Base-by-base conservation (phyloP, 2,797 vertebrate genomes). In the Acrocephalus scirpaceus region DNA sequence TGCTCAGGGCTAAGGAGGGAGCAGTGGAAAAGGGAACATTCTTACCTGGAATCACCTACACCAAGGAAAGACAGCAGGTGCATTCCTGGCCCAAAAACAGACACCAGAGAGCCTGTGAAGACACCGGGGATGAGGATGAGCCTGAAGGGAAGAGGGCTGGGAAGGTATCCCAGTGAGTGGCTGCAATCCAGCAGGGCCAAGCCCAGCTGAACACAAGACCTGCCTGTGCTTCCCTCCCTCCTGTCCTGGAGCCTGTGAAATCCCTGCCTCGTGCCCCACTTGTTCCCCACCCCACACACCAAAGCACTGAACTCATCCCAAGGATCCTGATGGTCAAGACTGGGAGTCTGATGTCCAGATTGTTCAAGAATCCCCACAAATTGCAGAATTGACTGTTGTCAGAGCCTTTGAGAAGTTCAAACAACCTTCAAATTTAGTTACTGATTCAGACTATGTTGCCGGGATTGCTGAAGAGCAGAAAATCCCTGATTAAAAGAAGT, bases 121-220 rank as follows among this genome's bases (percentile, higher is more conserved):
- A 67, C 19, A 9, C 1, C 23, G 20, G 47, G 60, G 44, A 19
- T 19, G 13, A 47, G 44, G 51, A 62, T 0, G 1, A 40, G 26
- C 11, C 67, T 4, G 11, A 27, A 34, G 58, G 86, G 25, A 89
- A 88, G 44, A 2, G 0, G 71, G n/a, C 17, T 19, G 56, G 30
- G n/a, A 93, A 53, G 8, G 75, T 97, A 57, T 91, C 69, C 21
- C 95, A 97, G 83, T 14, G 1, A 53, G 84, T 89, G 62, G 64
- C 85, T 67, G 79, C n/a, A 1, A 90, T 94, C 54, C 92, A 97
- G 67, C 77, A 86, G 44, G 45, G 40, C 44, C 75, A 86, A 69
- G 20, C 53, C 56, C 76, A 42, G 32, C 2, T 26, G 58, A 92
- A 83, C 27, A 75, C 40, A 25, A 34, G 23, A 30, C 7, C 21